Base-by-base conservation (phyloP, 2,797 vertebrate genomes). In the Tarsius wallacei region DNA sequence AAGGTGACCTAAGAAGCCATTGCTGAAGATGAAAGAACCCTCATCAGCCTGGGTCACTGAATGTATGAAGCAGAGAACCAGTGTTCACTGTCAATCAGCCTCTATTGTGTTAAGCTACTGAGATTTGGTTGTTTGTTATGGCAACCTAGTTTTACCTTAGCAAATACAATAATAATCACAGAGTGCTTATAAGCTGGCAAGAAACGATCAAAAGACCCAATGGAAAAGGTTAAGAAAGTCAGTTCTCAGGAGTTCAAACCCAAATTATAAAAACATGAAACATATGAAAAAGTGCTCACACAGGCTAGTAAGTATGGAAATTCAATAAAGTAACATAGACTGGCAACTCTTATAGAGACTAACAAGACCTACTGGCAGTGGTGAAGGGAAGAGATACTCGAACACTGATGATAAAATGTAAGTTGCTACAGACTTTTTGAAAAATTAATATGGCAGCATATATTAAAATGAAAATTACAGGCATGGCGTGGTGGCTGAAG, bases 381-480 rank as follows among this genome's bases (percentile, higher is more conserved):
- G 49, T 42, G 14, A 93, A 78, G n/a, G 31, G 17, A 49, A 66
- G 26, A 42, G 47, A 33, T 91, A n/a, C 3, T 33, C 21, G 73
- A 91, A 70, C 63, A 59, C 36, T 63, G 33, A 14, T 70, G 33
- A 15, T 83, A 82, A 87, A 93, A 59, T 73, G 49, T 66, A 55
- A 93, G 33, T 61, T 66, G 42, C 70, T 61, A 59, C 4, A 73
- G 47, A 53, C 21, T 80, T 59, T 82, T 83, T 24, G 33, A 91
- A 74, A 95, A 87, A 94, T 74, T 24, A 36, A 78, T 80, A 55
- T 83, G 82, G 47, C 5, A 47, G 77, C 31, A 64, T 76, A 19
- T 13, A 61, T 11, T 31, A 76, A 85, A 78, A 68, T 68, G 63
- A 33, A 71, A 97, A 85, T 55, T 42, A 42, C 4, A 42, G 42